Conservation (phyloP, 2,113 vertebrate species). For the Lophura nycthemera region DNA sequence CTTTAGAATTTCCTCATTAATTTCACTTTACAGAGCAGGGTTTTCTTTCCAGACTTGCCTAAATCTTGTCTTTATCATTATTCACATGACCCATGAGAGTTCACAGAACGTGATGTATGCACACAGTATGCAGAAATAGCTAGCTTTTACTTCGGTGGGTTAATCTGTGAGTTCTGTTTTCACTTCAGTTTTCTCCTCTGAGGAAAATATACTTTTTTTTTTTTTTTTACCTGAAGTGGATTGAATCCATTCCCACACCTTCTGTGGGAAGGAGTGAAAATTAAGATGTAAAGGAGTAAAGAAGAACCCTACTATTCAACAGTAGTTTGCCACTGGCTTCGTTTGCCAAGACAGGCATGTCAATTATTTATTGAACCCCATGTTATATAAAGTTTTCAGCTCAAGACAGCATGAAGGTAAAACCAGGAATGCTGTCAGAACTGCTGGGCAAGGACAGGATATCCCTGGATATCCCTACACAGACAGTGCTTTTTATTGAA, state of each 20-base stretch:
- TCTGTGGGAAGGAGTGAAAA: slow-evolving; percentile 55
- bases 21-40: neutral
- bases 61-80: neutral
- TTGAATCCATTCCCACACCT: neutral
- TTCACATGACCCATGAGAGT: neutral
- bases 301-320: slow-evolving; percentile 68
- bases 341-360: slow-evolving; percentile 64
- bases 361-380: slow-evolving; percentile 75
- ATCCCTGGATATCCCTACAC: slow-evolving; percentile 20
- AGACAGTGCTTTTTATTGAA: slow-evolving; percentile 31
- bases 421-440: slow-evolving; percentile 58
- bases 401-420: slow-evolving; percentile 71
- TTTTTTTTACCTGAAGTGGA: neutral
- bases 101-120: rapidly evolving
- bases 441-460: slow-evolving; percentile 27
- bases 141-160: neutral
- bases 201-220: neutral
- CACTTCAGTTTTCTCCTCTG: neutral
- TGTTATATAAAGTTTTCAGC: slow-evolving; percentile 78
- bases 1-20: neutral
- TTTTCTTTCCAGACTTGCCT: neutral
- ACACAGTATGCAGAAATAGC: neutral
- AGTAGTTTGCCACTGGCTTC: slow-evolving; percentile 72
- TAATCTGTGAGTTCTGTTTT: neutral
- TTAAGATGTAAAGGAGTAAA: slow-evolving; percentile 72